Conservation (phyloP, 2,797 vertebrate species). For the Hoplostethus atlanticus region DNA sequence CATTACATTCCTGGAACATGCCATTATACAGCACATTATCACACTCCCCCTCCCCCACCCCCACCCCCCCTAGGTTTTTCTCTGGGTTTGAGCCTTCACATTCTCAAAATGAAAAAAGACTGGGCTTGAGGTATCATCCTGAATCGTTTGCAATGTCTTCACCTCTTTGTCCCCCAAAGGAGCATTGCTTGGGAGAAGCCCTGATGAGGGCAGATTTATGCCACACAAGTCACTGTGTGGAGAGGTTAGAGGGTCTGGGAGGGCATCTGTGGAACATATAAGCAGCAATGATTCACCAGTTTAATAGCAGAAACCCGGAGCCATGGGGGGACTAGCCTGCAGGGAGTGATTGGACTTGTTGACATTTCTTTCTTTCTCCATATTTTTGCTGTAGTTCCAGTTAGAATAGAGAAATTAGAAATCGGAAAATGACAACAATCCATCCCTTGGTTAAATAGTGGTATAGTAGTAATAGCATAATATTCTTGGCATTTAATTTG, state of each 20-base stretch:
- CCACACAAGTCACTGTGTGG: constrained; percentile 16
- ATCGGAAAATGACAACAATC: too few species aligned
- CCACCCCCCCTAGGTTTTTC: constrained; percentile 17
- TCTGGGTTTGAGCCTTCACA: constrained; percentile 6
- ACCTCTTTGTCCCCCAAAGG: constrained; percentile 7
- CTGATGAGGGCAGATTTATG: background rate
- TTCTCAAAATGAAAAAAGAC: constrained; percentile 16
- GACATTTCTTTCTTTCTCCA: background rate
- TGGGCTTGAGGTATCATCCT: constrained; percentile 30
- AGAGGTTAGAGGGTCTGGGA: constrained; percentile 19
- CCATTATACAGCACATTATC: constrained; percentile 43
- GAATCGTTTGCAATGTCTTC: constrained; percentile 7
- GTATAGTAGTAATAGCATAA: too few species aligned
- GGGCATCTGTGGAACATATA: constrained; percentile 36
- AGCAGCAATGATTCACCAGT: constrained; percentile 43
- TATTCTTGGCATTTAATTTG: too few species aligned
- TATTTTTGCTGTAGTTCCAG: background rate
- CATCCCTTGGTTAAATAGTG: too few species aligned
- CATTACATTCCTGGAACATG: constrained; percentile 26
- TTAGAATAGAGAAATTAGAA: too few species aligned
- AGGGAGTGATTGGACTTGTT: constrained; percentile 7
- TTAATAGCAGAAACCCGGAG: constrained; percentile 32
- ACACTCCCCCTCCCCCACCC: constrained; percentile 16
- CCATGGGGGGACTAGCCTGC: constrained; percentile 4
- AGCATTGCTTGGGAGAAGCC: constrained; percentile 9